Conservation (phyloP, 1,140 invertebrate genomes). For the Ostrea denselamellosa region DNA sequence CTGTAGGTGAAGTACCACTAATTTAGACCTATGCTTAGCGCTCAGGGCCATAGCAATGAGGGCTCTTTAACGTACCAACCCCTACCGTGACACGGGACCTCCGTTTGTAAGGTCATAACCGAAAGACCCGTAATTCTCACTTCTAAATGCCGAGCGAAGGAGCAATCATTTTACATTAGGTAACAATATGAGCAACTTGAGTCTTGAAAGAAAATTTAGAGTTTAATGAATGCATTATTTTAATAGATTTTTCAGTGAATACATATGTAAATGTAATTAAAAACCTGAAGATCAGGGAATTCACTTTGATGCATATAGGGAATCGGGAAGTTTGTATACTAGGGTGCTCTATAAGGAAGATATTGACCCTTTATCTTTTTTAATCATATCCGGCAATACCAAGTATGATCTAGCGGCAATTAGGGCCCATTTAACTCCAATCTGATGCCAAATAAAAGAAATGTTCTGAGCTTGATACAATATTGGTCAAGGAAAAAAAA, state of each 20-base stretch:
- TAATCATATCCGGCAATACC: conserved; percentile 48
- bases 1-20: too few relatives aligned
- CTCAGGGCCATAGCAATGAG: too few relatives aligned
- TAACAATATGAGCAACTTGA: conserved; percentile 42
- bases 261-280: conserved; percentile 27
- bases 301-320: conserved; percentile 48
- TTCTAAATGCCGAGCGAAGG: too few relatives aligned
- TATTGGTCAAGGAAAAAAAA: conserved; percentile 60
- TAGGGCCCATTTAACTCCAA: conserved; percentile 54
- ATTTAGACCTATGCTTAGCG: too few relatives aligned
- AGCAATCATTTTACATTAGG: conserved; percentile 44
- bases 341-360: conserved; percentile 1
- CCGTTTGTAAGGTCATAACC: too few relatives aligned
- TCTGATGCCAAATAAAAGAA: conserved; percentile 55
- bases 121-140: too few relatives aligned
- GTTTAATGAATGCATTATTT: conserved; percentile 47
- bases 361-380: conserved; percentile 45
- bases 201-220: conserved; percentile 46
- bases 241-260: conserved; percentile 53
- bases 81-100: too few relatives aligned
- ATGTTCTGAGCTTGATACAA: conserved; percentile 59
- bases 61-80: too few relatives aligned
- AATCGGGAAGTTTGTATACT: conserved; percentile 44
- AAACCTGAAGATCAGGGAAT: conserved; percentile 21
- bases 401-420: conserved; percentile 57